A percentile compares a stretch with the other conserved stretches of the same genome.
These are phyloP conservation scores for Dendrolimus punctatus DNA, from an alignment of 1,140 invertebrate genomes.

Conservation along the genomic window DNA sequence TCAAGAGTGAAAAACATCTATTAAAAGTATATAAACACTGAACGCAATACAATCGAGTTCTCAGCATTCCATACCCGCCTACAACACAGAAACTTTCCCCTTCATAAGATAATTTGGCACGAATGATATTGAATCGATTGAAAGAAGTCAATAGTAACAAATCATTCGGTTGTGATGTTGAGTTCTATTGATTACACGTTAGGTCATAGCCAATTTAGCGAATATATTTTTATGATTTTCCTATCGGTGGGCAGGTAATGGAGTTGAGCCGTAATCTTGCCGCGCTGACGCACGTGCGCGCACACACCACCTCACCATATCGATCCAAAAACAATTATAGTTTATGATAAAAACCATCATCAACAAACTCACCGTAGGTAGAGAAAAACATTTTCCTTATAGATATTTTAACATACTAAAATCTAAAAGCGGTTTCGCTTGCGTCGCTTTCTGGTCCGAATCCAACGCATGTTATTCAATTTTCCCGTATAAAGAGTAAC, in stretches of 20 bases:
- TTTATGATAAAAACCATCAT: conserved; percentile 26
- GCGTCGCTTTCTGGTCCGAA: too few relatives aligned
- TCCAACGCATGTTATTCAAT: too few relatives aligned
- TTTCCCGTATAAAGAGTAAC: too few relatives aligned
- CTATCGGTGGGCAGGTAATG: conserved; percentile 33
- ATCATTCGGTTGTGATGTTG: too few relatives aligned
- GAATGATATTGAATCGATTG: neutral
- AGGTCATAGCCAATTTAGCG: conserved; percentile 31
- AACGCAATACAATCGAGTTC: too few relatives aligned
- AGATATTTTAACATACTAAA: neutral
- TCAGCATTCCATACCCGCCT: too few relatives aligned
- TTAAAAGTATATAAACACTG: too few relatives aligned
- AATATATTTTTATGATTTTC: conserved; percentile 42
- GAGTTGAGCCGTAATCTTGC: conserved; percentile 32
- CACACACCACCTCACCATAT: conserved; percentile 12
- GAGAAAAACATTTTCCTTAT: neutral
- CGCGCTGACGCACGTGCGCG: conserved; percentile 35
- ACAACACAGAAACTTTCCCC: too few relatives aligned
- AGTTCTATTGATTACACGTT: conserved; percentile 19
- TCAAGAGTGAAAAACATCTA: too few relatives aligned
- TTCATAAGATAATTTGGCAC: too few relatives aligned
- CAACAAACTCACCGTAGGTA: conserved; percentile 14
- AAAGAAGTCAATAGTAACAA: too few relatives aligned
- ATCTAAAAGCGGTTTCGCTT: too few relatives aligned
- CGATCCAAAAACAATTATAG: conserved; percentile 23